Base-by-base conservation (phyloP, 2,888 invertebrate genomes). In the Anthrax anthrax region DNA sequence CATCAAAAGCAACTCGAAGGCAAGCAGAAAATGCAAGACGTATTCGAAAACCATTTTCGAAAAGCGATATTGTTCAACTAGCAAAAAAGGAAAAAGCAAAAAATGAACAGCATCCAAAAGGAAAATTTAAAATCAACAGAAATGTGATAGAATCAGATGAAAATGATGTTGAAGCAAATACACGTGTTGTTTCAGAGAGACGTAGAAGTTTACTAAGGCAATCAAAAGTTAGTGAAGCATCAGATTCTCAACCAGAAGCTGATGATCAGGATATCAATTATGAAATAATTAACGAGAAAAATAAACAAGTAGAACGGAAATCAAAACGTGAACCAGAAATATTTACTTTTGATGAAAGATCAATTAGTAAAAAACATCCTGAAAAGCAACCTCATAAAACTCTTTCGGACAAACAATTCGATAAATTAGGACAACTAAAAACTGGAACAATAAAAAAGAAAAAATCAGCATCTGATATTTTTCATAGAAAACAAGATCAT, bases 251-350 rank as follows among this genome's bases (percentile, higher is more conserved):
- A 36, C n/a, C n/a, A 36, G 16, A 36, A 36, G 17, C 32, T 4
- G 48, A 48, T 18, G 47, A 48, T 45, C 17, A 40, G 2, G 27
- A 42, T 9, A 37, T 40, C 9, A 49, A 47, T 34, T 51, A 49
- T 47, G 56, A 73, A 54, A 62, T 76, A 18, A 62, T 77, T 10
- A 72, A 72, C 61, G 69, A 71, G 37, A 76, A 75, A 60, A 72
- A 72, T 27, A 50, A 59, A 48, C 53, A 32, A 50, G 54, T 32
- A 8, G 50, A 47, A 50, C 58, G n/a, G 46, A 55, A 19, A 47
- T 50, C 39, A 43, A 51, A 43, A 12, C 50, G 49, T 42, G 60
- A 60, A 46, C 60, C 64, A 6, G 55, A 65, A 40, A 56, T 64
- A 9, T 67, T 67, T 47, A 62, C 58, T 49, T 64, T 65, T 34